These are phyloP conservation scores for Cebuella pygmaea DNA, from an alignment of 2,797 vertebrate species.

Conservation along the genomic window DNA sequence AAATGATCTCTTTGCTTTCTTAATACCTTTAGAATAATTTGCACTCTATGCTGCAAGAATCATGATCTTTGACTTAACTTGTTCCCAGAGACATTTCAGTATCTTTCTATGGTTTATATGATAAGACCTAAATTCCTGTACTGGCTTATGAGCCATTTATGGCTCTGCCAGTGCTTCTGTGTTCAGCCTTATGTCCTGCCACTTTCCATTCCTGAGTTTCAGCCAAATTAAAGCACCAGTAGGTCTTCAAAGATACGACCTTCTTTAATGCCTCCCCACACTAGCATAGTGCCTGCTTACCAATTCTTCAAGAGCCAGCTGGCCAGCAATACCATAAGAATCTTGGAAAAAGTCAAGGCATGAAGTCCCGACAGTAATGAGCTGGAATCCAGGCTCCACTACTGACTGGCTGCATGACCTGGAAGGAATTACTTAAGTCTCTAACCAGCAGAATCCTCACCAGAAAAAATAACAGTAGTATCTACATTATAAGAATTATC, in stretches of 20 bases:
- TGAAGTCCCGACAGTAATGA: background rate
- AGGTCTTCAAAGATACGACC: background rate
- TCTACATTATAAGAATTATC: background rate
- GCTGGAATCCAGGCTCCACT: background rate
- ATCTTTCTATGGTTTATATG: background rate
- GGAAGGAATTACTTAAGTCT: background rate
- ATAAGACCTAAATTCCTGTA: background rate
- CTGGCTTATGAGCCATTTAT: background rate
- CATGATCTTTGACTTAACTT: background rate
- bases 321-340: background rate
- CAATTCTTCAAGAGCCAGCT: background rate
- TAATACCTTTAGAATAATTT: background rate
- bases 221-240: background rate
- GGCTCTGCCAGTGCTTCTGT: background rate
- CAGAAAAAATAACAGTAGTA: background rate
- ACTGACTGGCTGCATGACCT: background rate
- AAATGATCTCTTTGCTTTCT: background rate
- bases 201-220: background rate
- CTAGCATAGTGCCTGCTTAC: background rate
- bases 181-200: background rate
- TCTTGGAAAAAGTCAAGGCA: constrained; percentile 46
- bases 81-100: background rate
- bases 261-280: background rate
- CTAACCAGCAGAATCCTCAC: background rate
- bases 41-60: background rate